phyloP scores from a whole-genome alignment of 2,113 vertebrate genomes.

The Rhombomys opimus region DNA sequence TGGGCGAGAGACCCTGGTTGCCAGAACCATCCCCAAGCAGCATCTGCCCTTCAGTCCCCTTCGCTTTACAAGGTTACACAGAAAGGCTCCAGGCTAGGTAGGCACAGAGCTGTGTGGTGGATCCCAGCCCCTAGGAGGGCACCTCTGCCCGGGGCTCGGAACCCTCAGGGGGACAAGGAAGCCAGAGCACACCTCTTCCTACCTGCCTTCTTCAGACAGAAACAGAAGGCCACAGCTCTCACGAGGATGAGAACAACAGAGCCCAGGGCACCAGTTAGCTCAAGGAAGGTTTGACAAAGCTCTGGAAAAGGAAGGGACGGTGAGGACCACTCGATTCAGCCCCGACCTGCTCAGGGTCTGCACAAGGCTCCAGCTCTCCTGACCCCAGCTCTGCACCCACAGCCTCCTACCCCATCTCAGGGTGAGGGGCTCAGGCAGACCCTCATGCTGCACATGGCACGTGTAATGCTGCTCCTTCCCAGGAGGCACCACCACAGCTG shows the following conservation, averaged over 20 bases:
- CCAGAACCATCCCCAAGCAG: neutral
- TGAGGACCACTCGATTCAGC: neutral
- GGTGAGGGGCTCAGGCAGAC: neutral
- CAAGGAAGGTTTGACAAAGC: fast-evolving
- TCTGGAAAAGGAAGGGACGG: neutral
- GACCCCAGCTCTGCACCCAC: neutral
- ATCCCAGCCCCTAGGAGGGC: neutral
- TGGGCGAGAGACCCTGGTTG: neutral
- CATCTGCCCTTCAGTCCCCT: neutral
- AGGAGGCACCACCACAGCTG: neutral
- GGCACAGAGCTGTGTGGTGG: neutral
- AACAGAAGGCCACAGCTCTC: neutral
- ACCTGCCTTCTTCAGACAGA: neutral
- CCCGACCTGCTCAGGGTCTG: neutral
- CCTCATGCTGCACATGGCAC: neutral
- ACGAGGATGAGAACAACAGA: no score
- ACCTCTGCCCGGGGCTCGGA: neutral
- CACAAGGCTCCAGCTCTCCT: neutral
- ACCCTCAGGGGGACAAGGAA: neutral
- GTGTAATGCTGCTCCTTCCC: neutral
- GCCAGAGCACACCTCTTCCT: neutral
- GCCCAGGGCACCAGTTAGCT: neutral
- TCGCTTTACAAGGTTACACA: neutral
- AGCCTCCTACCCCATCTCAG: neutral
- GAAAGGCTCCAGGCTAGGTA: neutral